Base-by-base conservation (phyloP, 2,797 vertebrate species). In the Parotocinclus haroldoi region DNA sequence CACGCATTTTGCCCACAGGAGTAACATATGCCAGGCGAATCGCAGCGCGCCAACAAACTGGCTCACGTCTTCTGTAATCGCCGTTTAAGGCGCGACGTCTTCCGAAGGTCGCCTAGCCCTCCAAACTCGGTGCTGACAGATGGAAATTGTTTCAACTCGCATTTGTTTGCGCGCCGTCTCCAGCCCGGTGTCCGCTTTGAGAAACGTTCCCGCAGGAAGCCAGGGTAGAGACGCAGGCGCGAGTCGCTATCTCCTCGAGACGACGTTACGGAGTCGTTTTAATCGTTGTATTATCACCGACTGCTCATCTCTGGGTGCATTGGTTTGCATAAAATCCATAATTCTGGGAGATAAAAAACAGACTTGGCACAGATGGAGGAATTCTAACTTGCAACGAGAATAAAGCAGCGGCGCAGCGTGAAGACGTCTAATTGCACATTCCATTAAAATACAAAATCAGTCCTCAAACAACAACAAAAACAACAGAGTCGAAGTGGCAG, bases 271-370 rank as follows among this genome's bases (percentile, higher is more conserved):
- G 70, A 70, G 79, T 68, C 75, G 82, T 76, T 75, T 74, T 77
- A 80, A 83, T 84, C 82, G 81, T 76, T 66, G 78, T 77, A 78
- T 82, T 80, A 81, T 82, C 82, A 68, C 67, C 9, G 36, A 61
- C 63, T 39, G 79, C 56, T 79, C 76, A 76, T 82, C 86, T 81
- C 54, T 16, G 0, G n/a, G 49, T 11, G 61, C 72, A 77, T 75
- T 80, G 84, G 91, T 93, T 89, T 91, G 74, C 87, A 87, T 78
- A 88, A 89, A 84, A 91, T 83, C 90, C 89, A 91, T 88, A 89
- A 88, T 93, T 91, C 85, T 80, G 81, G 81, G 78, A 83, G 76
- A 82, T 16, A 74, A 78, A 63, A 63, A 53, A 14, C 39, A 36
- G 18, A 18, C 59, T 62, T 37, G n/a, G 46, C 57, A 63, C 65